A percentile compares a stretch with the other conserved stretches of the same genome.
Conservation (phyloP, 2,797 vertebrate species). For the Xiphorhynchus erythropygius region DNA sequence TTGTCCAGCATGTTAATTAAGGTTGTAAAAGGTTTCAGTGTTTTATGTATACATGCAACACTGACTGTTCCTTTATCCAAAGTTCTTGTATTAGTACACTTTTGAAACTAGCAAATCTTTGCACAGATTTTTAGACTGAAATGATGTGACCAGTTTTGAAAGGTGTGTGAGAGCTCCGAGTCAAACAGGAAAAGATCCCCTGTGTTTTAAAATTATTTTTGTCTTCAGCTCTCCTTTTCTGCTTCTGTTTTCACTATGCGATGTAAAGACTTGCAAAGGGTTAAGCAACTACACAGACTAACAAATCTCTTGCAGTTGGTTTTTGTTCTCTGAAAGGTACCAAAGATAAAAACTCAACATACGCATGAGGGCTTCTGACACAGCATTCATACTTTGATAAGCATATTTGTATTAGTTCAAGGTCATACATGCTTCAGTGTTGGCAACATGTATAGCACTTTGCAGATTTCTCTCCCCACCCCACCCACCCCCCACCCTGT, state of each 20-base stretch:
- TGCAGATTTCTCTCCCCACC: not conserved
- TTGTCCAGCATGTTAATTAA: constrained; percentile 59
- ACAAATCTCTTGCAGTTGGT: not conserved
- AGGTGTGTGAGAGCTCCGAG: constrained; percentile 50
- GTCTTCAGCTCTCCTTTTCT: not conserved
- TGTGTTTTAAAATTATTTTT: constrained; percentile 70
- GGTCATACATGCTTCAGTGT: not conserved
- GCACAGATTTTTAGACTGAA: constrained; percentile 52
- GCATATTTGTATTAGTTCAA: not conserved
- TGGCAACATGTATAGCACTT: not conserved
- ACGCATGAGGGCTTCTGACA: not conserved
- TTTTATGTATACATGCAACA: constrained; percentile 32
- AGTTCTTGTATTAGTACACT: constrained; percentile 60
- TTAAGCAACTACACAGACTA: constrained; percentile 8
- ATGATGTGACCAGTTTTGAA: constrained; percentile 61
- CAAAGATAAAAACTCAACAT: not conserved
- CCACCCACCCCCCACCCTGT: not conserved
- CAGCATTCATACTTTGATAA: not conserved
- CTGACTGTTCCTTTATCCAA: constrained; percentile 50
- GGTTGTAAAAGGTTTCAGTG: constrained; percentile 35
- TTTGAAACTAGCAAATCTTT: constrained; percentile 59
- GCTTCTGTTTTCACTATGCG: not conserved
- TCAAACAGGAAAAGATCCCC: constrained; percentile 61
- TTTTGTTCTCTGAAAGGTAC: not conserved
- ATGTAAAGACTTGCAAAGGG: constrained; percentile 4